A percentile compares a stretch with the other conserved stretches of the same genome.
phyloP scores from a whole-genome alignment of 2,888 invertebrate species.

The Cephalotes varians region DNA sequence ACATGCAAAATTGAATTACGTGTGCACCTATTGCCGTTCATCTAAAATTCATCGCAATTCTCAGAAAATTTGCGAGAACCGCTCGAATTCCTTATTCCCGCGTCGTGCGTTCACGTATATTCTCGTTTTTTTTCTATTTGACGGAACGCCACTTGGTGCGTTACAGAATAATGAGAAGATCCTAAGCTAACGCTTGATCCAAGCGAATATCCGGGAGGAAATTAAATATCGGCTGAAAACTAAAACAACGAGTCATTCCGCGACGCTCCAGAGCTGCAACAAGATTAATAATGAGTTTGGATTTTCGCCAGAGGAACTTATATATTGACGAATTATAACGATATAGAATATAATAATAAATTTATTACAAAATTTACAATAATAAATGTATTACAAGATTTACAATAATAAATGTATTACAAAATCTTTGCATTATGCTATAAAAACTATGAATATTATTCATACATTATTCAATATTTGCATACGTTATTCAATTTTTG shows the following conservation, averaged over 20 bases:
- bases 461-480: not conserved
- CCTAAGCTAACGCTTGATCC: constrained; percentile 10
- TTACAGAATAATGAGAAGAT: constrained; percentile 23
- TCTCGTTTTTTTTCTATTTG: constrained; percentile 33
- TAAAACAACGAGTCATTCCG: constrained; percentile 6
- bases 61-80: not conserved
- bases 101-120: not conserved
- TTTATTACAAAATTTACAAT: not conserved
- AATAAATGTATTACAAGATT: not conserved
- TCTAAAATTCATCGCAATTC: constrained; percentile 40
- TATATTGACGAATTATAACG: not conserved
- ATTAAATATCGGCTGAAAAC: constrained; percentile 30
- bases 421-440: not conserved
- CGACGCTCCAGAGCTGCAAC: not conserved
- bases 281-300: not conserved
- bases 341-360: not conserved
- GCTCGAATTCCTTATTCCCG: constrained; percentile 6
- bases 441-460: not conserved
- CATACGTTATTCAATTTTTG: no score
- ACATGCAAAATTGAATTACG: constrained; percentile 17
- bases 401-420: no score
- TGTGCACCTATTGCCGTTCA: constrained; percentile 17
- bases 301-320: not conserved
- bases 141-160: not conserved
- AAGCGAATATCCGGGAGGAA: constrained; percentile 32